phyloP scores from a whole-genome alignment of 2,797 vertebrate species.

The Artibeus lituratus region DNA sequence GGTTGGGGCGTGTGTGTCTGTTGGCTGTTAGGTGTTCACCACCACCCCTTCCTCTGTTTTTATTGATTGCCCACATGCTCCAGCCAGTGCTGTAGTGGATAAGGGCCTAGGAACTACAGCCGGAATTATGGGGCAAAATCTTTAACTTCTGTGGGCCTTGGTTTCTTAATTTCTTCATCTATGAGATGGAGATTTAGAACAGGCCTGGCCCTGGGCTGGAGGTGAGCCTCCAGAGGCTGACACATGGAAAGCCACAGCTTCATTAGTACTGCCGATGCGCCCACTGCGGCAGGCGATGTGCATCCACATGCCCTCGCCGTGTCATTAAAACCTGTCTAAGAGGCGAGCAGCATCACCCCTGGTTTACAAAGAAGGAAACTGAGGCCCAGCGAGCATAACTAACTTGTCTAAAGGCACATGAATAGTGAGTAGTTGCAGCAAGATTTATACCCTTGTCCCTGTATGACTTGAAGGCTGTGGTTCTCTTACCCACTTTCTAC shows the following conservation, averaged over 20 bases:
- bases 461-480: neutral
- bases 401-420: neutral
- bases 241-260: neutral
- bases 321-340: neutral
- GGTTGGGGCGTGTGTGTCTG: neutral
- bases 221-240: neutral
- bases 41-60: neutral
- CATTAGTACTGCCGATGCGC: neutral
- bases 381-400: neutral
- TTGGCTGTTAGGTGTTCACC: neutral
- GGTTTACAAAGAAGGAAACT: neutral
- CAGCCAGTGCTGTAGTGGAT: no score
- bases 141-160: neutral
- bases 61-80: neutral
- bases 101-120: neutral
- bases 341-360: neutral
- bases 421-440: neutral
- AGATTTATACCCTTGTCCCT: neutral
- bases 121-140: neutral
- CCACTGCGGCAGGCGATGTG: neutral
- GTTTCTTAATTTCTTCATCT: neutral
- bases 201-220: neutral
- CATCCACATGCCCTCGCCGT: fast-evolving
- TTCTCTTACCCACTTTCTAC: neutral
- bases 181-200: neutral